Evolutionary conservation across 2,797 vertebrate genomes (phyloP).

Genomic region (Ptychobarbus kaznakovi): DNA sequence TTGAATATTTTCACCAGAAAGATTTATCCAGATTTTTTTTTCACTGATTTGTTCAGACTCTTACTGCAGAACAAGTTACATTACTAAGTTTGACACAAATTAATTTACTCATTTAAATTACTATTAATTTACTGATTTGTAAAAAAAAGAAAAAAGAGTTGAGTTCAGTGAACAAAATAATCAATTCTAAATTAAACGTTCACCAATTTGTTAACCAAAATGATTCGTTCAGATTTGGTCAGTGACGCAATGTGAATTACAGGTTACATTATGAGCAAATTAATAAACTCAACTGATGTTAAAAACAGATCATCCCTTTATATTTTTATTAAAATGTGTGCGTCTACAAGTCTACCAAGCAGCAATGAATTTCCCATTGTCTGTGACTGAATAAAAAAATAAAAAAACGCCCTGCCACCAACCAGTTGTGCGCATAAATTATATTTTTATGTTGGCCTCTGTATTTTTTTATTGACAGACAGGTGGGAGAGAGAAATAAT

Average conservation of each 20-base stretch:
- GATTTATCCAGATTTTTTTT: background rate
- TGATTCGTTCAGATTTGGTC: background rate
- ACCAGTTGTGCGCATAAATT: background rate
- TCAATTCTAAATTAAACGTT: too few species aligned
- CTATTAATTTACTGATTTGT: background rate
- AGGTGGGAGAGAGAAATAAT: background rate
- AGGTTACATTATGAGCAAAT: background rate
- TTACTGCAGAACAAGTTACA: background rate
- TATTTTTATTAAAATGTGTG: background rate
- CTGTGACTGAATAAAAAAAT: background rate
- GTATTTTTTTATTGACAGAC: slow-evolving; percentile 8
- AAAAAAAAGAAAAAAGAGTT: background rate
- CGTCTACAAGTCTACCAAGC: background rate
- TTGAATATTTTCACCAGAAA: background rate
- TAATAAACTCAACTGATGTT: background rate
- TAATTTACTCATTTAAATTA: background rate
- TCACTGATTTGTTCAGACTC: background rate
- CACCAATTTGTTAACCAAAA: background rate
- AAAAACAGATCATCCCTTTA: background rate
- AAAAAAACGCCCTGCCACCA: too few species aligned
- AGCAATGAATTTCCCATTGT: background rate
- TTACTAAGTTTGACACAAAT: background rate
- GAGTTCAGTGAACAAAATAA: too few species aligned
- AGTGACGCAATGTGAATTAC: background rate
- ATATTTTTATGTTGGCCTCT: background rate